Percentiles rank a stretch among this genome's conserved stretches.
Evolutionary conservation across 2,113 vertebrate species (phyloP).

Genomic region (Mobula birostris): DNA sequence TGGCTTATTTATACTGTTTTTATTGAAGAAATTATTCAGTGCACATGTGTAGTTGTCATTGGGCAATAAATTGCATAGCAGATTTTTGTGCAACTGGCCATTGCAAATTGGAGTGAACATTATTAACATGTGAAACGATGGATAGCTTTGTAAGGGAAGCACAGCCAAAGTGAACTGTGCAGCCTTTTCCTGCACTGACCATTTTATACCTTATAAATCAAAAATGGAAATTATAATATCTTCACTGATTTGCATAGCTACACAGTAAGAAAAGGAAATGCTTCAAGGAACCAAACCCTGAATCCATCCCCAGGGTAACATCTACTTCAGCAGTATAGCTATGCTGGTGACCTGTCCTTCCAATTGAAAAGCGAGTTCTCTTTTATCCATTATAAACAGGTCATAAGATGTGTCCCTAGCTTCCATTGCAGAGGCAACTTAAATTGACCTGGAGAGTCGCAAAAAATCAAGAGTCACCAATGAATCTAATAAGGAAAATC

Average conservation of each 20-base stretch:
- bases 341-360: neutral
- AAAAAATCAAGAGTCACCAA: neutral
- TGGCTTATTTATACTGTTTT: no score
- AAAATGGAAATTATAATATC: neutral
- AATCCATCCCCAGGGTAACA: neutral
- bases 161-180: neutral
- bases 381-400: neutral
- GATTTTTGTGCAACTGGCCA: no score
- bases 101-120: no score
- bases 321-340: neutral
- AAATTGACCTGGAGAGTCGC: neutral
- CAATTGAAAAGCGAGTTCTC: neutral
- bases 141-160: neutral
- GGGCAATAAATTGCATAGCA: no score
- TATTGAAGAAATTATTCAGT: no score
- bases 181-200: neutral
- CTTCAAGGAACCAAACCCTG: neutral
- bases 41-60: no score
- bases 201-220: neutral
- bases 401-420: neutral
- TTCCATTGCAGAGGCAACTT: neutral
- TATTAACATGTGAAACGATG: no score
- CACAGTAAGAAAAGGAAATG: neutral
- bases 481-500: neutral
- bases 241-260: neutral